Percentiles rank a stretch among this genome's conserved stretches.
These are phyloP conservation scores for Coelogynopora nodosa DNA, from an alignment of 2,888 invertebrate species.

Conservation along the genomic window DNA sequence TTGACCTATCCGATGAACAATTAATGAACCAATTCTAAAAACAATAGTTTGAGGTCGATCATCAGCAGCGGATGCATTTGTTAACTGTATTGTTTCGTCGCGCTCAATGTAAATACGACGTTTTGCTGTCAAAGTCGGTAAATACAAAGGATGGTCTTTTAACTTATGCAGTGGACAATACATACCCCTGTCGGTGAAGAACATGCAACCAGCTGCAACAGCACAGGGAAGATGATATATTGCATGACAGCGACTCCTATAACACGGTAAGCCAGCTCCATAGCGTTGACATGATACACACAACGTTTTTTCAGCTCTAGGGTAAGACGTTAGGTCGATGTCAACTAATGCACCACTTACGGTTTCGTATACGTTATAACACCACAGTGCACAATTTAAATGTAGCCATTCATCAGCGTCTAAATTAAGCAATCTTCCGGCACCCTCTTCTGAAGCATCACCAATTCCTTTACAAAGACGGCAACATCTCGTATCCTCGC, in stretches of 20 bases:
- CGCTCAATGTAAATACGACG: slow-evolving; percentile 89
- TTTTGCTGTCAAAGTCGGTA: slow-evolving; percentile 82
- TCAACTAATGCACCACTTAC: slow-evolving; percentile 91
- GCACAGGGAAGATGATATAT: slow-evolving; percentile 94
- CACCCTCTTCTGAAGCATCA: slow-evolving; percentile 84
- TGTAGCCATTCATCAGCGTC: slow-evolving; percentile 98
- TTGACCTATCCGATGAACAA: slow-evolving; percentile 90
- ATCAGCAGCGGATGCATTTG: slow-evolving; percentile 66
- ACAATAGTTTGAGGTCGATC: slow-evolving; percentile 33
- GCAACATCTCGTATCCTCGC: slow-evolving; percentile 53
- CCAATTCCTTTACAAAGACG: slow-evolving; percentile 63
- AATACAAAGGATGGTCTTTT: slow-evolving; percentile 66
- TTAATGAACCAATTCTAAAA: slow-evolving; percentile 86
- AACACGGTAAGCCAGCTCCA: slow-evolving; percentile 94
- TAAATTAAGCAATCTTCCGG: slow-evolving; percentile 83
- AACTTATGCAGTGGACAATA: slow-evolving; percentile 77
- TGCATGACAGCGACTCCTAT: slow-evolving; percentile 82
- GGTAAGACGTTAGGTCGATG: slow-evolving; percentile 72
- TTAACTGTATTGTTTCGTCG: slow-evolving; percentile 89
- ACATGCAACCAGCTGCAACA: slow-evolving; percentile 82
- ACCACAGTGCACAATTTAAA: slow-evolving; percentile 96
- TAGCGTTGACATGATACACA: slow-evolving; percentile 79
- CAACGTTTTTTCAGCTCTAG: slow-evolving; percentile 67
- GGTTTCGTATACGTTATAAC: slow-evolving; percentile 92
- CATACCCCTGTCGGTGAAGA: slow-evolving; percentile 90